These are phyloP conservation scores for Arothron firmamentum DNA, from an alignment of 2,113 vertebrate species.

Conservation along the genomic window DNA sequence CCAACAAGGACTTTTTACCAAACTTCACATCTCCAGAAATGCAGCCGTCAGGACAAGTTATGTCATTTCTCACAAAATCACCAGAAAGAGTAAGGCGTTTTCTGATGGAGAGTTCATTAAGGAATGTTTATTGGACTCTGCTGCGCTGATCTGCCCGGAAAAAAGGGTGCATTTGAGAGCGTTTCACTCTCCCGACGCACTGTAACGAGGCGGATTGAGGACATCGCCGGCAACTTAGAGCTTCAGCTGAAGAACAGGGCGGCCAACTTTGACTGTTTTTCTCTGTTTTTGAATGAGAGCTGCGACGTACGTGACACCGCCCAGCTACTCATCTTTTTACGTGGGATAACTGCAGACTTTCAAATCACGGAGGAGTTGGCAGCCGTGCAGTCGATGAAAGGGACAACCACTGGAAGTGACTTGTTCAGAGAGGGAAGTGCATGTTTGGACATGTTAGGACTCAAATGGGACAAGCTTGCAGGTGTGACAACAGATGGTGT, in stretches of 20 bases:
- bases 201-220: too few relatives aligned
- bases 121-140: not conserved
- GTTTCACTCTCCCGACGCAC: not conserved
- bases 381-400: conserved; percentile 3
- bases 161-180: not conserved
- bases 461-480: conserved; percentile 7
- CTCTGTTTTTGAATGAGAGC: not conserved
- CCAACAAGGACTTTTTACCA: not conserved
- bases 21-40: too few relatives aligned
- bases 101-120: not conserved
- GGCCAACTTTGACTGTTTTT: not conserved
- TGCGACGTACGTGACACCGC: not conserved
- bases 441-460: not conserved
- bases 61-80: too few relatives aligned
- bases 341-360: not conserved
- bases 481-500: too few relatives aligned
- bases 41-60: too few relatives aligned
- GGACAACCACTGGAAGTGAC: not conserved
- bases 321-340: not conserved
- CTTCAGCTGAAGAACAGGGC: too few relatives aligned
- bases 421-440: conserved; percentile 6
- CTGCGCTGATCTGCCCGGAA: not conserved
- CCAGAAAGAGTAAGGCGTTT: too few relatives aligned
- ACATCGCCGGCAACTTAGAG: too few relatives aligned
- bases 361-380: too few relatives aligned